Conservation (phyloP, 2,888 invertebrate genomes). For the Dicycla oo region DNA sequence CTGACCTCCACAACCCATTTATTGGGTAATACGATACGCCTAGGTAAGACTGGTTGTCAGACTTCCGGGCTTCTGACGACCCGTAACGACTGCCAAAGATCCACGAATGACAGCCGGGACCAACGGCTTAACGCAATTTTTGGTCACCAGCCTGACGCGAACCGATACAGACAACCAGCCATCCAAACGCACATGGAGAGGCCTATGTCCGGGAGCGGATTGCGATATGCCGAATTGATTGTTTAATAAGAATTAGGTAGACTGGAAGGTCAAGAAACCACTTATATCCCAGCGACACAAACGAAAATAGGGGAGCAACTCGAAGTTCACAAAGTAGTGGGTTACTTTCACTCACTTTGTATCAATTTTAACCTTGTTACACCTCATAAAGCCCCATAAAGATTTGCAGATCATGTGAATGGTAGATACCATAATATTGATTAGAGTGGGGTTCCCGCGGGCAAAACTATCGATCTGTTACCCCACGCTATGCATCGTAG, state of each 20-base stretch:
- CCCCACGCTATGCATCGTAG: slow-evolving; percentile 21
- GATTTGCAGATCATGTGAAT: slow-evolving; percentile 37
- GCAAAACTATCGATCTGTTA: slow-evolving; percentile 60
- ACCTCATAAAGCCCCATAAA: slow-evolving; percentile 36
- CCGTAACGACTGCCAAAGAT: too few species aligned
- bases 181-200: too few species aligned
- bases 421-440: slow-evolving; percentile 56
- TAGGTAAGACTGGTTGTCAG: too few species aligned
- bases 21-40: too few species aligned
- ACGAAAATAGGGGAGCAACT: background rate
- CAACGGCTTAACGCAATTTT: too few species aligned
- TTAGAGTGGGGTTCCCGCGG: slow-evolving; percentile 61
- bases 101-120: too few species aligned
- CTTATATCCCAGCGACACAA: background rate
- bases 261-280: background rate
- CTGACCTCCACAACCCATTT: too few species aligned
- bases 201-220: background rate
- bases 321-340: background rate
- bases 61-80: too few species aligned
- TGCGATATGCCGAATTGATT: background rate
- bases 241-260: background rate
- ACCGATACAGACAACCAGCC: too few species aligned
- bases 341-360: slow-evolving; percentile 14
- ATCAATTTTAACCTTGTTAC: slow-evolving; percentile 43
- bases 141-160: too few species aligned